These are phyloP conservation scores for Pocillopora damicornis DNA, from an alignment of 64 coral and sea anemone species.

Conservation along the genomic window DNA sequence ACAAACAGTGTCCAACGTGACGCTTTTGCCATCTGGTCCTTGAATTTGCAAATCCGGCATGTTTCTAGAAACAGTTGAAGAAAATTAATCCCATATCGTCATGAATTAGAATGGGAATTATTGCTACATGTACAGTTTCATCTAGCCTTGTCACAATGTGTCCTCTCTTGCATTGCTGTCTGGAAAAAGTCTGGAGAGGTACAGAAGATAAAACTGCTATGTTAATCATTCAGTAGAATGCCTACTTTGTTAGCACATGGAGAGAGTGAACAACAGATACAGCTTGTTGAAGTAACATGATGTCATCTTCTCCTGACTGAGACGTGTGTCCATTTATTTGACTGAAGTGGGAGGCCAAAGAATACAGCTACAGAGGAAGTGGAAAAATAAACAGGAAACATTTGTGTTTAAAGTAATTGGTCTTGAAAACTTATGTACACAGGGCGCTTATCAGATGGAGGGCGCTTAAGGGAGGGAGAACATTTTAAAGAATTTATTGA, in stretches of 20 bases:
- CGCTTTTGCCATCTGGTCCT: conserved; percentile 9
- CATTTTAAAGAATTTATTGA: too few relatives aligned
- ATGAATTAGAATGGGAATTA: too few relatives aligned
- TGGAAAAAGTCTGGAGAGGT: too few relatives aligned
- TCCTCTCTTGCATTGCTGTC: too few relatives aligned
- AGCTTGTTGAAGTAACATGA: conserved; percentile 31
- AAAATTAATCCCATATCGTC: not conserved
- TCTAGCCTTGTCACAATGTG: too few relatives aligned
- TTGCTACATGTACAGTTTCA: too few relatives aligned
- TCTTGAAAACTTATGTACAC: not conserved
- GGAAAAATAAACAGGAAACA: not conserved
- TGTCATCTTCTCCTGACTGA: conserved; percentile 14
- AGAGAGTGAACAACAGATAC: conserved; percentile 17
- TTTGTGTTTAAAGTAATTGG: not conserved
- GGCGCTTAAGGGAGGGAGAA: too few relatives aligned
- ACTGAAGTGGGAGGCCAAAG: conserved; percentile 36
- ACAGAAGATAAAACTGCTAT: too few relatives aligned
- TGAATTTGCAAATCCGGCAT: conserved; percentile 27
- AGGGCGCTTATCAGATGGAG: too few relatives aligned
- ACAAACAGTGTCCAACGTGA: conserved; percentile 20
- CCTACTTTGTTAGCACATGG: conserved; percentile 54
- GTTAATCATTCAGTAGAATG: not conserved
- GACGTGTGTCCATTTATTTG: conserved; percentile 50
- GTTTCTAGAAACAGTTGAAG: not conserved
- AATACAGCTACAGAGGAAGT: not conserved